Evolutionary conservation across 2,888 invertebrate genomes (phyloP).

Genomic region (Lutraria lutraria): DNA sequence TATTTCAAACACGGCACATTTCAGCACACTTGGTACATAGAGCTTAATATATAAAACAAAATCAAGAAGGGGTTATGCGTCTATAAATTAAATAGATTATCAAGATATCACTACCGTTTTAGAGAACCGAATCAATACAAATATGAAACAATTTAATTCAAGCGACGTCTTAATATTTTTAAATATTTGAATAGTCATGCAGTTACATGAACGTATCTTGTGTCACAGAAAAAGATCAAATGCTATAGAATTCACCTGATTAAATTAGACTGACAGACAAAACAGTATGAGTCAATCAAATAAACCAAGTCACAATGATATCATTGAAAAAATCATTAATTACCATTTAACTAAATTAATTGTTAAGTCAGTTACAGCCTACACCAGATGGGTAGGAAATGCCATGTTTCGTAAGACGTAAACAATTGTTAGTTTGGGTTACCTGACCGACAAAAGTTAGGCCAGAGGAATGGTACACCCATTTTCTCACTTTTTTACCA

Average conservation of each 20-base stretch:
- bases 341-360: constrained; percentile 18
- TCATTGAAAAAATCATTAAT: constrained; percentile 23
- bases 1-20: not conserved
- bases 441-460: no score
- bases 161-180: constrained; percentile 10
- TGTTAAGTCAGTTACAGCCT: not conserved
- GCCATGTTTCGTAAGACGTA: not conserved
- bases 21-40: not conserved
- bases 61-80: not conserved
- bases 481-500: no score
- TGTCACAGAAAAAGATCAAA: constrained; percentile 8
- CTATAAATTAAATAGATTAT: constrained; percentile 21
- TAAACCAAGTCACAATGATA: not conserved
- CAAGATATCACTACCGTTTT: constrained; percentile 25
- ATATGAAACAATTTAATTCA: constrained; percentile 5
- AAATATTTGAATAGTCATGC: constrained; percentile 22
- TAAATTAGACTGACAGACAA: constrained; percentile 32
- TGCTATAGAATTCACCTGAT: constrained; percentile 28
- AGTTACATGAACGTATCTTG: not conserved
- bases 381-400: not conserved
- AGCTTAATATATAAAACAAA: constrained; percentile 16
- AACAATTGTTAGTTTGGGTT: no score
- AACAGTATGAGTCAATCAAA: constrained; percentile 33
- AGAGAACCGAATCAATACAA: constrained; percentile 2
- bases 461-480: no score